A percentile compares a stretch with the other conserved stretches of the same genome.
These are phyloP conservation scores for Darevskia mixta DNA, from an alignment of 2,797 vertebrate species.

Conservation along the genomic window DNA sequence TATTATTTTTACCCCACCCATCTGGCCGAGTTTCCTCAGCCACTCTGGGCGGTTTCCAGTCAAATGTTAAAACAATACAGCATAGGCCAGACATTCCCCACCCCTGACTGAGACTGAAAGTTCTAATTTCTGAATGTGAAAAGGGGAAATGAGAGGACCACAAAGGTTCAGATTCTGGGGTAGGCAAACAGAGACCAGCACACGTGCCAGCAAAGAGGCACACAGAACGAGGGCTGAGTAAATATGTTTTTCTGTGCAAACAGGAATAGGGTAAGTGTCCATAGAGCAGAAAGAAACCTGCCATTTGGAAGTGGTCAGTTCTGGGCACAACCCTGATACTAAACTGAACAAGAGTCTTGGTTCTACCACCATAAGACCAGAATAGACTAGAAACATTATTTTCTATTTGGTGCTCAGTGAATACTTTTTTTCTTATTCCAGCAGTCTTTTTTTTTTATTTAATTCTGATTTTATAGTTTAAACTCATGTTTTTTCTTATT, in stretches of 20 bases:
- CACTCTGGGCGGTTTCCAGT: too few species aligned
- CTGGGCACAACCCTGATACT: neutral
- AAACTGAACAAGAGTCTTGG: neutral
- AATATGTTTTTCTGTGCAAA: conserved; percentile 3
- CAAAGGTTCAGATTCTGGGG: conserved; percentile 21
- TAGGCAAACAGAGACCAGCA: conserved; percentile 19
- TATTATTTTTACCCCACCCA: too few species aligned
- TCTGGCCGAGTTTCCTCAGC: too few species aligned
- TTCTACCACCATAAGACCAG: neutral
- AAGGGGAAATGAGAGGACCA: conserved; percentile 18
- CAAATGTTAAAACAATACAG: too few species aligned
- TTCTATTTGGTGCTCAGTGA: neutral
- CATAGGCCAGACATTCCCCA: too few species aligned
- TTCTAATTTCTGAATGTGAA: conserved; percentile 6
- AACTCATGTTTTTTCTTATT: too few species aligned
- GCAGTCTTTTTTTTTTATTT: too few species aligned
- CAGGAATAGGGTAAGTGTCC: neutral
- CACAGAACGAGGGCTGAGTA: conserved; percentile 18
- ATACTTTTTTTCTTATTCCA: too few species aligned
- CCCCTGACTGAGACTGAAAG: neutral
- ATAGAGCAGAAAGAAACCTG: neutral
- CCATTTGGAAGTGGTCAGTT: neutral
- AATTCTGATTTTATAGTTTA: too few species aligned
- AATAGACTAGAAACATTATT: neutral
- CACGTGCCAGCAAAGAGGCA: conserved; percentile 12